These are phyloP conservation scores for Eudasyphora cyanicolor DNA, from an alignment of 2,888 invertebrate genomes.

Conservation along the genomic window DNA sequence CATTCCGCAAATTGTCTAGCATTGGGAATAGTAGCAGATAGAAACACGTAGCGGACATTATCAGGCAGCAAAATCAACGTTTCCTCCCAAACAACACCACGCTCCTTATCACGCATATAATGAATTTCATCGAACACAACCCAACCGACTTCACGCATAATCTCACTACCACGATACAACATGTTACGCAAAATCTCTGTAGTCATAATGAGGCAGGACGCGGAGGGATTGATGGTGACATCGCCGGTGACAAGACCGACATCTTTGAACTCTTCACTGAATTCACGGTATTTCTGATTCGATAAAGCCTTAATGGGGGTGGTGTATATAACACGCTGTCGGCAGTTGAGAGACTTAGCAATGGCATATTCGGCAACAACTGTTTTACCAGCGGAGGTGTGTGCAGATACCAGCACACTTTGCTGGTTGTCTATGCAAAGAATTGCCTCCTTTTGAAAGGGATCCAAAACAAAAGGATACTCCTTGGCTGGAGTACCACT, in stretches of 20 bases:
- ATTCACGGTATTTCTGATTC: slow-evolving; percentile 99
- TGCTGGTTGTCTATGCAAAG: slow-evolving; percentile 98
- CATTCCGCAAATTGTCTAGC: slow-evolving; percentile 97
- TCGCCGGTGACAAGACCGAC: slow-evolving; percentile 99
- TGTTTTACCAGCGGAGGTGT: slow-evolving; percentile 99
- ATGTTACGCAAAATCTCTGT: slow-evolving; percentile 99
- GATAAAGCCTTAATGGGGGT: slow-evolving; percentile 99
- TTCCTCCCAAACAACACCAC: slow-evolving; percentile 99
- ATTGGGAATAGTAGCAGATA: slow-evolving; percentile 99
- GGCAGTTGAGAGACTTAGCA: slow-evolving; percentile 94
- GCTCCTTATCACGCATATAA: slow-evolving; percentile 99
- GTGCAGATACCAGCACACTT: slow-evolving; percentile 98
- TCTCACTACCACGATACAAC: slow-evolving; percentile 98
- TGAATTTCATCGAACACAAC: slow-evolving; percentile 99
- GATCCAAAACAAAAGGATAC: slow-evolving; percentile 96
- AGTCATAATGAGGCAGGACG: slow-evolving; percentile 99
- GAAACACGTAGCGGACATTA: slow-evolving; percentile 98
- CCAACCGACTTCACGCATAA: slow-evolving; percentile 99
- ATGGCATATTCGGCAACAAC: slow-evolving; percentile 99
- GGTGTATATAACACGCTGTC: slow-evolving; percentile 99
- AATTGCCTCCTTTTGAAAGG: slow-evolving; percentile 98
- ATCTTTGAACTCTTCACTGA: slow-evolving; percentile 97
- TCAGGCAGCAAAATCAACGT: slow-evolving; percentile 98
- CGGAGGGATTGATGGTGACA: slow-evolving; percentile 99
- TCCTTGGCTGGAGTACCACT: slow-evolving; percentile 90